phyloP scores from a whole-genome alignment of 2,888 invertebrate genomes.

The Melinaea marsaeus region DNA sequence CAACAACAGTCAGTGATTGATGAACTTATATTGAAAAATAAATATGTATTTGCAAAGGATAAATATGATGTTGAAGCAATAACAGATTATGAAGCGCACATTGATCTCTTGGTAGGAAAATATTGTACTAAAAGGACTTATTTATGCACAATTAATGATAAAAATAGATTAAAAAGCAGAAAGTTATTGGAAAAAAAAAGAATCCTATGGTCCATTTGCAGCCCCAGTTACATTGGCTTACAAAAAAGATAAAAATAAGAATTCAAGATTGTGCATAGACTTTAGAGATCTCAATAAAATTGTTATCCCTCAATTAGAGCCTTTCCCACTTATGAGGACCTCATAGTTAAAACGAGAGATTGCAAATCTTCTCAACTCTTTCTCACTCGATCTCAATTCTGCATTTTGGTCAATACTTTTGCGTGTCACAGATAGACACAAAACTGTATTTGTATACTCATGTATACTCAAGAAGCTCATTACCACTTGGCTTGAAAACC shows the following conservation, averaged over 20 bases:
- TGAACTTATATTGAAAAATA: constrained; percentile 23
- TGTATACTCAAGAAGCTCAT: not conserved
- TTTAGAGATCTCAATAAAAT: constrained; percentile 36
- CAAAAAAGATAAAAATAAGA: constrained; percentile 34
- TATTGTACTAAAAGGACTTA: constrained; percentile 30
- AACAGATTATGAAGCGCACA: constrained; percentile 25
- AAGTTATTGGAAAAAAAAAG: constrained; percentile 30
- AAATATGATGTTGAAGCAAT: constrained; percentile 27
- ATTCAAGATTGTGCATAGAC: constrained; percentile 33
- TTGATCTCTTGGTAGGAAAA: constrained; percentile 27
- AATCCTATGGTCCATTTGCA: constrained; percentile 33
- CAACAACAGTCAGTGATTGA: constrained; percentile 25
- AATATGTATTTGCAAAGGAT: constrained; percentile 25
- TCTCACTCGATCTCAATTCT: constrained; percentile 12
- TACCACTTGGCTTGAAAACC: not conserved
- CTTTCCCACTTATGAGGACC: constrained; percentile 43
- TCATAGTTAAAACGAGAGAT: constrained; percentile 41
- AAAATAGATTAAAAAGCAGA: no score
- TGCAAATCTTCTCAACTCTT: constrained; percentile 42
- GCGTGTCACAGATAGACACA: constrained; percentile 12
- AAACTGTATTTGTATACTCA: constrained; percentile 14
- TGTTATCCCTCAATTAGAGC: constrained; percentile 36
- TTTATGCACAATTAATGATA: constrained; percentile 28
- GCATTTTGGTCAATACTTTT: constrained; percentile 13
- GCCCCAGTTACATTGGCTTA: constrained; percentile 30